A percentile compares a stretch with the other conserved stretches of the same genome.
Conservation (phyloP, 2,113 vertebrate species). For the Delphinapterus leucas region DNA sequence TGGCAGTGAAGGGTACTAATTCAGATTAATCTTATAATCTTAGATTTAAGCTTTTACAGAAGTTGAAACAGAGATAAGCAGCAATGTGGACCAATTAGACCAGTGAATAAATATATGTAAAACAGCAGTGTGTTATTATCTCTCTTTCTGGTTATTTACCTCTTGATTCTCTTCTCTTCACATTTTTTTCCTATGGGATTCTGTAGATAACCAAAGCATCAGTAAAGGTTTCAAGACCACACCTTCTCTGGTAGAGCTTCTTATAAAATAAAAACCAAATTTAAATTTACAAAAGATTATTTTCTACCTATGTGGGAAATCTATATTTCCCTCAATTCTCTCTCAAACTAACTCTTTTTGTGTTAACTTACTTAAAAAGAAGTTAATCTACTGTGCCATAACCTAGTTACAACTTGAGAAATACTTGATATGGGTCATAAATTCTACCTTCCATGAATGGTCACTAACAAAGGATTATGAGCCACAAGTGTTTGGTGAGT, state of each 20-base stretch:
- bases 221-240: background rate
- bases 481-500: background rate
- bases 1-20: background rate
- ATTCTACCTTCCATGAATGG: background rate
- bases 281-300: background rate
- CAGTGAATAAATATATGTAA: background rate
- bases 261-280: slow-evolving; percentile 7
- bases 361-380: background rate
- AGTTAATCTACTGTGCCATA: background rate
- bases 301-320: slow-evolving; percentile 7
- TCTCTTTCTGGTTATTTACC: background rate
- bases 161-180: background rate
- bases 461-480: background rate
- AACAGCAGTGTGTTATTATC: background rate
- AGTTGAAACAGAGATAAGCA: background rate
- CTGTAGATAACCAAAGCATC: background rate
- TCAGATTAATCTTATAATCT: background rate
- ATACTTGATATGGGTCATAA: background rate
- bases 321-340: background rate
- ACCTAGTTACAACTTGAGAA: slow-evolving; percentile 28
- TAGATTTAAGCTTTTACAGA: background rate
- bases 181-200: background rate
- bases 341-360: background rate
- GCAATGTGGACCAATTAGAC: background rate
- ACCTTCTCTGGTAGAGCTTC: background rate